Percentiles rank a stretch among this genome's conserved stretches.
phyloP scores from a whole-genome alignment of 2,888 invertebrate genomes.

The Nudaria mundana region DNA sequence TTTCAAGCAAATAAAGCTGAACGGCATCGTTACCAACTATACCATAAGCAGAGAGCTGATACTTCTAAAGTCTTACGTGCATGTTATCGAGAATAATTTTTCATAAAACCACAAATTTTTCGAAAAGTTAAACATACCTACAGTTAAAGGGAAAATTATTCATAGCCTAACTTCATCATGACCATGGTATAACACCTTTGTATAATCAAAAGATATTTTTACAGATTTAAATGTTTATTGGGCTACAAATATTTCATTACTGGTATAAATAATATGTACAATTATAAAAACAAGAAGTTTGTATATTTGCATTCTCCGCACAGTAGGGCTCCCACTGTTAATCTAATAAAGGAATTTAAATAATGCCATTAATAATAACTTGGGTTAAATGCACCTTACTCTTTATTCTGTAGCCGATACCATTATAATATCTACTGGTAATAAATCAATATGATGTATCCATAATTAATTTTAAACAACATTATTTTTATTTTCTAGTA shows the following conservation, averaged over 20 bases:
- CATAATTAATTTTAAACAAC: constrained; percentile 30
- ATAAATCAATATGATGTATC: constrained; percentile 41
- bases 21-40: too few relatives aligned
- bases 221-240: constrained; percentile 15
- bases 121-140: too few relatives aligned
- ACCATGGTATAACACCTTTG: too few relatives aligned
- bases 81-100: too few relatives aligned
- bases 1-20: too few relatives aligned
- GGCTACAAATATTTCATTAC: constrained; percentile 23
- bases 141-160: too few relatives aligned
- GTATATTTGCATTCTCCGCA: constrained; percentile 57
- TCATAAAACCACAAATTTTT: too few relatives aligned
- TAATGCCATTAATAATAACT: constrained; percentile 67
- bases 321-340: constrained; percentile 69
- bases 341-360: constrained; percentile 77
- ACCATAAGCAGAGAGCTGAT: too few relatives aligned
- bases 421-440: constrained; percentile 34
- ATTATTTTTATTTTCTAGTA: constrained; percentile 7
- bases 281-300: constrained; percentile 31
- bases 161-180: too few relatives aligned
- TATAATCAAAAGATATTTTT: constrained; percentile 11
- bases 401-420: constrained; percentile 34
- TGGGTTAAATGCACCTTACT: constrained; percentile 34
- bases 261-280: constrained; percentile 21
- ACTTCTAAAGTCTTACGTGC: too few relatives aligned